Base-by-base conservation (phyloP, 2,113 vertebrate species). In the Astur gentilis region DNA sequence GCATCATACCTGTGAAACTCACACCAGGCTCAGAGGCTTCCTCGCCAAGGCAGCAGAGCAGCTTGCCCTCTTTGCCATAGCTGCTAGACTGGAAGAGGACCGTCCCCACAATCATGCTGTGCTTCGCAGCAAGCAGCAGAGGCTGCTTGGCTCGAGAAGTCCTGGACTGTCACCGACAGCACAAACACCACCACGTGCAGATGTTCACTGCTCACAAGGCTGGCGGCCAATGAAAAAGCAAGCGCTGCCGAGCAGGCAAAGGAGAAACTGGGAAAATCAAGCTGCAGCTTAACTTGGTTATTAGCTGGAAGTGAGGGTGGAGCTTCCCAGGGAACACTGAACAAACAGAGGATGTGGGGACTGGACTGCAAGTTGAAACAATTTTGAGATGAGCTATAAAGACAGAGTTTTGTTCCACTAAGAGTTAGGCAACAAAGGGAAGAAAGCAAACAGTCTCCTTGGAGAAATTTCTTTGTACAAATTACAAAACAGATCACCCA, bases 91-190 rank as follows among this genome's bases (percentile, higher is more conserved):
- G 98, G 94, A 98, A 98, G 9, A 99, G 96, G 83, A 97, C 95
- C 1, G 98, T 98, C 78, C 97, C 98, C 93, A 99, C 91, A 47
- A 97, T 95, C 99, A 99, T 99, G 77, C 92, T 98, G 94, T 16
- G 64, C 64, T 77, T 50, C 36, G 11, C 83, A 93, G 94, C 42
- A 49, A 75, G 71, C 77, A 45, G 31, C 58, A 88, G 65, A 79
- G 57, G 78, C 73, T 94, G 79, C 89, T 47, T 8, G 65, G 88
- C 64, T 40, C 49, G 6, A 80, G 89, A 29, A 88, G 65, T 61
- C 81, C 92, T 32, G 76, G 67, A 58, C 95, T 67, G 82, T 90
- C 81, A 26, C 72, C 54, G 40, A 83, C 96, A 72, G 73, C 60
- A 91, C 88, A 73, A 62, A 86, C 2, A 9, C 73, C 55, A 58